Conservation (phyloP, 2,888 invertebrate genomes). For the Sussaba pulchella region DNA sequence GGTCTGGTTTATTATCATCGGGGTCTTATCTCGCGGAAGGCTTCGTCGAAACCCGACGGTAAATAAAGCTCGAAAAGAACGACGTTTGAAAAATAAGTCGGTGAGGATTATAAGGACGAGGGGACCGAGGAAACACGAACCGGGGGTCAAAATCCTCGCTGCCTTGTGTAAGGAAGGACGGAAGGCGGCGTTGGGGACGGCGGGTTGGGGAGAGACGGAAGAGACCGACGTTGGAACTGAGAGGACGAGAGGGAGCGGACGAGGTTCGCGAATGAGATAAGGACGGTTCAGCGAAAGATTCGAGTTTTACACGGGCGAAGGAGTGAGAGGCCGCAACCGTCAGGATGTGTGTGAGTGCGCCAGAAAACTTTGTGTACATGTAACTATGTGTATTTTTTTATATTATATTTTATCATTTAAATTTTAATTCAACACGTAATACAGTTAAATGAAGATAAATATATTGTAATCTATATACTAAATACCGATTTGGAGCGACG, state of each 20-base stretch:
- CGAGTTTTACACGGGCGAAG: slow-evolving; percentile 56
- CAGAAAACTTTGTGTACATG: neutral
- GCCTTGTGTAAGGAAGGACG: slow-evolving; percentile 77
- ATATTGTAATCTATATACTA: neutral
- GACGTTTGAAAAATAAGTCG: slow-evolving; percentile 82
- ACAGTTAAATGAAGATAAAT: neutral
- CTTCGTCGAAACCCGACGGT: slow-evolving; percentile 23
- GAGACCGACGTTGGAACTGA: slow-evolving; percentile 54
- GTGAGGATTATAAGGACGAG: slow-evolving; percentile 74
- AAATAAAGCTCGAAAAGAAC: slow-evolving; percentile 10
- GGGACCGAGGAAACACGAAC: slow-evolving; percentile 81
- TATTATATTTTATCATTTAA: too few relatives aligned
- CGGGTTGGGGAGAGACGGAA: slow-evolving; percentile 60
- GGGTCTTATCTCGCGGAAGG: slow-evolving; percentile 34
- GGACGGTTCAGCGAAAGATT: slow-evolving; percentile 43
- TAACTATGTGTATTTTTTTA: too few relatives aligned
- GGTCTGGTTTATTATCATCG: slow-evolving; percentile 52
- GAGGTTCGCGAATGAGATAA: slow-evolving; percentile 61
- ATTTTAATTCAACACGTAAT: neutral
- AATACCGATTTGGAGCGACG: neutral
- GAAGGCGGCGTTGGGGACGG: slow-evolving; percentile 44
- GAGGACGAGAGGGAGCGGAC: slow-evolving; percentile 51
- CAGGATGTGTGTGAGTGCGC: neutral
- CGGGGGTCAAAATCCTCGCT: slow-evolving; percentile 84
- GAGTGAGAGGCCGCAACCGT: slow-evolving; percentile 53